These are phyloP conservation scores for Athalia circularis DNA, from an alignment of 2,888 invertebrate genomes.

Conservation along the genomic window DNA sequence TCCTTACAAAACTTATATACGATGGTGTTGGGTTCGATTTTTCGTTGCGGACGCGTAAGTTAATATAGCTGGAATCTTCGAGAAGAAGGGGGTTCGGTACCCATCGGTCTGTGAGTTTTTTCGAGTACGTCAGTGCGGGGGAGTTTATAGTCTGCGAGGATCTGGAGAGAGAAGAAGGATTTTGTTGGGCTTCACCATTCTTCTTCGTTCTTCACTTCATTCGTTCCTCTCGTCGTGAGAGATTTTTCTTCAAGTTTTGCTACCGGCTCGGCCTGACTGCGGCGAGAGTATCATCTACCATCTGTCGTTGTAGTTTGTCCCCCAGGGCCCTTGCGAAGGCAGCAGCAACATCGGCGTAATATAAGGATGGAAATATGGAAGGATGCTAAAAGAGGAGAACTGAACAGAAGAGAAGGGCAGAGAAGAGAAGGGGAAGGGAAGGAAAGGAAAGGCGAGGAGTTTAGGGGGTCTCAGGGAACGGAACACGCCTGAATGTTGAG, in stretches of 20 bases:
- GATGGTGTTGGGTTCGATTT: too few species aligned
- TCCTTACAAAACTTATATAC: too few species aligned
- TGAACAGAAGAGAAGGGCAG: not conserved
- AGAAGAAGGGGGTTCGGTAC: too few species aligned
- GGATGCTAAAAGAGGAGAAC: slow-evolving; percentile 1
- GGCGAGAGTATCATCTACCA: slow-evolving; percentile 40
- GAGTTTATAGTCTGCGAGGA: too few species aligned
- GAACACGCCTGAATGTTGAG: slow-evolving; percentile 1
- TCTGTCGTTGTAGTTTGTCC: slow-evolving; percentile 29
- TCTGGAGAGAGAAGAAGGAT: too few species aligned
- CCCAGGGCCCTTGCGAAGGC: not conserved
- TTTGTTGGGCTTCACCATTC: not conserved
- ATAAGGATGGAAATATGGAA: slow-evolving; percentile 29
- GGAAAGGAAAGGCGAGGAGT: not conserved
- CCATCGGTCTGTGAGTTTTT: too few species aligned
- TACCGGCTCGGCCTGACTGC: slow-evolving; percentile 31
- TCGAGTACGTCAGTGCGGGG: too few species aligned
- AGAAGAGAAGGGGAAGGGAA: slow-evolving; percentile 1
- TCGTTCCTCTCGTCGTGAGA: not conserved
- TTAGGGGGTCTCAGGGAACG: not conserved
- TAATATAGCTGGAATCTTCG: too few species aligned
- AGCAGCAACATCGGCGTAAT: not conserved
- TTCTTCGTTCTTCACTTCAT: not conserved
- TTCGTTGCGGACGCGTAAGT: too few species aligned
- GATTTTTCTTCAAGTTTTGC: slow-evolving; percentile 12